Conservation (phyloP, 2,888 invertebrate species). For the Camponotus fellah region DNA sequence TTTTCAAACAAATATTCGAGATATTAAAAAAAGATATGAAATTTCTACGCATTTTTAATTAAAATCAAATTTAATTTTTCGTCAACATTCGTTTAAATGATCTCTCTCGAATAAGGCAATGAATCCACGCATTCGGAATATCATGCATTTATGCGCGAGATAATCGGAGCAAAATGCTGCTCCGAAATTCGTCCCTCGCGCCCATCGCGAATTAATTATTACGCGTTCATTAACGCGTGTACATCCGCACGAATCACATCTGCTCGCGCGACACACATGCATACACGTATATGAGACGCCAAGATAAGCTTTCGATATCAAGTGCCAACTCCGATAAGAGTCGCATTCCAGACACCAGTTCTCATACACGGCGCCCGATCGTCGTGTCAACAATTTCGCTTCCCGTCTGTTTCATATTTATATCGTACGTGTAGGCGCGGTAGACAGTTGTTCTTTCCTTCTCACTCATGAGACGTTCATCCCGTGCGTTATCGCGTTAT, state of each 20-base stretch:
- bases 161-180: conserved; percentile 30
- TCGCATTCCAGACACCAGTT: conserved; percentile 81
- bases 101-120: conserved; percentile 15
- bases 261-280: neutral
- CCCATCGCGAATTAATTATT: conserved; percentile 3
- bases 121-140: neutral
- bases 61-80: neutral
- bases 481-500: conserved; percentile 22
- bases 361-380: conserved; percentile 73
- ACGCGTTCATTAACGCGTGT: neutral
- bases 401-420: conserved; percentile 36
- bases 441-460: conserved; percentile 28
- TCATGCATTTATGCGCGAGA: conserved; percentile 38
- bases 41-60: neutral
- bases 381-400: conserved; percentile 77
- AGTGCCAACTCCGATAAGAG: conserved; percentile 75
- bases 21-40: neutral
- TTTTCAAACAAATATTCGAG: neutral
- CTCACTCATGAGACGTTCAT: conserved; percentile 58
- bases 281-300: neutral
- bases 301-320: conserved; percentile 79
- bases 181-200: conserved; percentile 12
- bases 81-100: neutral
- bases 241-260: neutral
- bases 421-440: neutral